Evolutionary conservation across 2,888 invertebrate genomes (phyloP).

Genomic region (Meliscaeva auricollis): DNA sequence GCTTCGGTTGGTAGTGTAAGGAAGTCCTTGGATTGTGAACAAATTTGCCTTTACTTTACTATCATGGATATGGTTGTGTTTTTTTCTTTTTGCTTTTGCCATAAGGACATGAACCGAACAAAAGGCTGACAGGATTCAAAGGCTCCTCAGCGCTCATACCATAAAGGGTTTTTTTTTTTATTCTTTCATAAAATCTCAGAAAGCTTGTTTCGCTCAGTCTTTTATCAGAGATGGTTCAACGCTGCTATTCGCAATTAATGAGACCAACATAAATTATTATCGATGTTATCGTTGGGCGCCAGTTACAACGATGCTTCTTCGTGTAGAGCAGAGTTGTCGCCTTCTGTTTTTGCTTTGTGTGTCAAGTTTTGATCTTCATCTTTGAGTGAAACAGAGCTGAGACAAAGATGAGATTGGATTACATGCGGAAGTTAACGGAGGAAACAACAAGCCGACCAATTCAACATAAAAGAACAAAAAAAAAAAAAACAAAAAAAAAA

Average conservation of each 20-base stretch:
- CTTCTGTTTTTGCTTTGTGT: constrained; percentile 43
- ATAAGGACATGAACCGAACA: constrained; percentile 27
- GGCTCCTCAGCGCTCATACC: not conserved
- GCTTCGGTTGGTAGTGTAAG: too few species aligned
- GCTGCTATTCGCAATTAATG: constrained; percentile 71
- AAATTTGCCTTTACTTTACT: constrained; percentile 51
- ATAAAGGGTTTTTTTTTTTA: not conserved
- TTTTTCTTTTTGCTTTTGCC: not conserved
- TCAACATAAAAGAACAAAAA: not conserved
- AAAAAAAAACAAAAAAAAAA: not conserved
- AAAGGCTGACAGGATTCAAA: constrained; percentile 39
- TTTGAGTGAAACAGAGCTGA: not conserved
- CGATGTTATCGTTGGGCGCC: constrained; percentile 65
- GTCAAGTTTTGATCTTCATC: constrained; percentile 21
- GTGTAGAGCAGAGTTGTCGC: constrained; percentile 19
- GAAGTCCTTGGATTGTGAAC: constrained; percentile 23
- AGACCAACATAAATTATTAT: constrained; percentile 73
- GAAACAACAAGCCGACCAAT: constrained; percentile 13
- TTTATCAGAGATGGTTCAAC: constrained; percentile 17
- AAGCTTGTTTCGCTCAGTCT: constrained; percentile 8
- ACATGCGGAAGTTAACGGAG: constrained; percentile 22
- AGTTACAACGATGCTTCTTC: constrained; percentile 46
- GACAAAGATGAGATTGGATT: constrained; percentile 20
- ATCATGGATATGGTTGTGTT: constrained; percentile 13
- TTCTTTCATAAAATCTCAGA: not conserved